Percentiles rank a stretch among this genome's conserved stretches.
These are phyloP conservation scores for Lasiurus cinereus DNA, from an alignment of 2,113 vertebrate species.

Conservation along the genomic window DNA sequence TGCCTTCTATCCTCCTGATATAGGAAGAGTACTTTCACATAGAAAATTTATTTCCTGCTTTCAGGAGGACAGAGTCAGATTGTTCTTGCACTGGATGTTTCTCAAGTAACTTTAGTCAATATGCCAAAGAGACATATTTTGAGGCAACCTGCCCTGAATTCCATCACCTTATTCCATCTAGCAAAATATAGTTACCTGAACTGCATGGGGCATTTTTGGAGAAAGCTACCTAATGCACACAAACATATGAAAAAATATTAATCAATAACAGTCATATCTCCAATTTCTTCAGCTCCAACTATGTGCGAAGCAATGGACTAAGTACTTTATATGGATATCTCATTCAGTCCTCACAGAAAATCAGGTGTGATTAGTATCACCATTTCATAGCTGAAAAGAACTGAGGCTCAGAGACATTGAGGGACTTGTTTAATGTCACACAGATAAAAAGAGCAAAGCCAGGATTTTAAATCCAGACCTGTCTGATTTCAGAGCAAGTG, in stretches of 20 bases:
- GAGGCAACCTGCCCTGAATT: neutral
- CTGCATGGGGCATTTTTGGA: neutral
- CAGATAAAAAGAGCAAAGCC: neutral
- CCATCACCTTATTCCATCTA: neutral
- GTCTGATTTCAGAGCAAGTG: neutral
- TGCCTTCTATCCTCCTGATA: neutral
- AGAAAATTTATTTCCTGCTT: neutral
- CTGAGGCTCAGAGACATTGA: neutral
- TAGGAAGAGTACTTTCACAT: neutral
- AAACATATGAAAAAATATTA: slow-evolving; percentile 2
- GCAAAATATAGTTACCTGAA: neutral
- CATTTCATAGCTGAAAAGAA: slow-evolving; percentile 18
- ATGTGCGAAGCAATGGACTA: neutral
- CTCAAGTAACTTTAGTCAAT: neutral
- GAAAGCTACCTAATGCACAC: neutral
- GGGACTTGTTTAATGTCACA: neutral
- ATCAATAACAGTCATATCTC: neutral
- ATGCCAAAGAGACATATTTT: neutral
- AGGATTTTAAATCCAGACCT: neutral
- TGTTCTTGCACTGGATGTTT: neutral
- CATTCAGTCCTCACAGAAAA: neutral
- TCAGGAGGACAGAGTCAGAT: neutral
- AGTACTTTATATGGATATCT: neutral
- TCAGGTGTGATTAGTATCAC: neutral
- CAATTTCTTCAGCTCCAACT: neutral